Base-by-base conservation (phyloP, 2,888 invertebrate genomes). In the Mythimna albipuncta region DNA sequence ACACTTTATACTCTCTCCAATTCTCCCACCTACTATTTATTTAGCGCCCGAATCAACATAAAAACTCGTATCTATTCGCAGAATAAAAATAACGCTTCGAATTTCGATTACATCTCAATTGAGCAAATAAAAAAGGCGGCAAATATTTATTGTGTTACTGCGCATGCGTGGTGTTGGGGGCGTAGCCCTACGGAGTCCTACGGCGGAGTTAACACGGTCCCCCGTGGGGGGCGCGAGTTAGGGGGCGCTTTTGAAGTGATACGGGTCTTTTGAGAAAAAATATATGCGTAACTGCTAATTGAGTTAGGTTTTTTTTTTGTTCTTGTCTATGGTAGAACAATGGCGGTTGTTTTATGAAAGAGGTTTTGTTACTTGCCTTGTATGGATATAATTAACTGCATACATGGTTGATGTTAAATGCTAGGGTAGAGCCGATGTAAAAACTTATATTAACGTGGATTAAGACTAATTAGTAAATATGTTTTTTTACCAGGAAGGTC, bases 71-170 rank as follows among this genome's bases (percentile, higher is more conserved):
- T 75, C 74, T 84, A 84, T 75, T 72, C 67, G 66, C 61, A 52
- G 35, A 54, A 69, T 61, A 68, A 79, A 77, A 77, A 79, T 77
- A 84, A 65, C 41, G 69, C 21, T 77, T 66, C 55, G 77, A 79
- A 86, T 74, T 81, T 75, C 75, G 84, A 83, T 83, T 74, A 81
- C 75, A 59, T 80, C 72, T 77, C 72, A 76, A 78, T 81, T 74
- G 74, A 64, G 79, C 74, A 85, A 87, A 85, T 87, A 85, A 79
- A 79, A 83, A 84, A 82, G 72, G 75, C 66, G 65, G 66, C 83
- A 85, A 87, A 85, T 87, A 87, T 86, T 85, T 86, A 70, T 79
- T 67, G 50, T 70, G 58, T 35, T 71, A 76, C 32, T 47, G 68
- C 76, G 85, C 85, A 83, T 86, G 85, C 85, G 85, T 78, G 57